phyloP scores from a whole-genome alignment of 2,888 invertebrate genomes.

The Ennomos erosarius region DNA sequence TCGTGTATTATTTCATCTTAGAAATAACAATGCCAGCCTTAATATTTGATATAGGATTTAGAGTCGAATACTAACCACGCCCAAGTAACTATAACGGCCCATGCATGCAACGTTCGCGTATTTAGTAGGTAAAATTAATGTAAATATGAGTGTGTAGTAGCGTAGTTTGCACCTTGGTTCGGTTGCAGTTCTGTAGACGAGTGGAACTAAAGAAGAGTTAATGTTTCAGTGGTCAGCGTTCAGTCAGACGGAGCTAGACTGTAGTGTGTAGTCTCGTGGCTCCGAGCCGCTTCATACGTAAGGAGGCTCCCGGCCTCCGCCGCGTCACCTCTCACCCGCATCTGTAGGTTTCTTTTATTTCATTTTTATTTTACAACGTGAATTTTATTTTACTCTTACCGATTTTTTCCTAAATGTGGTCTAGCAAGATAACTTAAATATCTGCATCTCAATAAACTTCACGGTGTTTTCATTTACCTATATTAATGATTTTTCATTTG shows the following conservation, averaged over 20 bases:
- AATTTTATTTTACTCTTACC: constrained; percentile 39
- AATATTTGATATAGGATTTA: constrained; percentile 5
- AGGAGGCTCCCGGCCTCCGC: constrained; percentile 77
- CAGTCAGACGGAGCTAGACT: constrained; percentile 81
- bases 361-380: constrained; percentile 56
- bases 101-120: constrained; percentile 53
- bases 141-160: constrained; percentile 35
- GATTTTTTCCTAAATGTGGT: not conserved
- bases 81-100: constrained; percentile 19
- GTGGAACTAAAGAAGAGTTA: constrained; percentile 70
- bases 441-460: constrained; percentile 33
- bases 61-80: constrained; percentile 13
- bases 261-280: constrained; percentile 67
- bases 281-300: constrained; percentile 65
- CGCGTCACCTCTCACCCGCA: constrained; percentile 74
- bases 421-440: not conserved
- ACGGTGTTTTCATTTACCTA: constrained; percentile 37
- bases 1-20: constrained; percentile 1
- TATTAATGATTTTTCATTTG: constrained; percentile 36
- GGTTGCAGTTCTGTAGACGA: constrained; percentile 64
- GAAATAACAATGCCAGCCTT: not conserved
- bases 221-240: constrained; percentile 82
- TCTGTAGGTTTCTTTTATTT: constrained; percentile 78
- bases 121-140: constrained; percentile 29
- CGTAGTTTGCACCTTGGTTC: constrained; percentile 62